Percentiles rank a stretch among this genome's conserved stretches.
Conservation (phyloP, 2,888 invertebrate genomes). For the Drosophila mercatorum region DNA sequence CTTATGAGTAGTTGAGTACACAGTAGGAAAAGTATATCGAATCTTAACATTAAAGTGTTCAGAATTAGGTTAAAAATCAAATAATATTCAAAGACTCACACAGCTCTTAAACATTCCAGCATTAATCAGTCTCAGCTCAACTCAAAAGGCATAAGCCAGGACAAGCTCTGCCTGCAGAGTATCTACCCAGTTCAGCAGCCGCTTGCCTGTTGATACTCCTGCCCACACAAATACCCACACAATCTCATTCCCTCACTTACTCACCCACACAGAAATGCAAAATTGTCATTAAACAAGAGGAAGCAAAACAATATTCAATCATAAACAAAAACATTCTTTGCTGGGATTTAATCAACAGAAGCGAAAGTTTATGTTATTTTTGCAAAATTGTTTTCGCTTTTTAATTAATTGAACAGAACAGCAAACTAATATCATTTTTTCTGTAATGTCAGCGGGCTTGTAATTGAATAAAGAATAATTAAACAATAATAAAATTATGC, state of each 20-base stretch:
- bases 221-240: neutral
- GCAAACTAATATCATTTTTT: neutral
- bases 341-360: neutral
- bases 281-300: slow-evolving; percentile 4
- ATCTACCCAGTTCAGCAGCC: neutral
- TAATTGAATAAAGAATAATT: slow-evolving; percentile 23
- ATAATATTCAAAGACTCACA: too few relatives aligned
- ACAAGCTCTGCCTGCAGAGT: neutral
- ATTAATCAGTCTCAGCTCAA: neutral
- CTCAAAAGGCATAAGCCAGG: neutral
- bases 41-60: too few relatives aligned
- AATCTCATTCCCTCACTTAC: neutral
- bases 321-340: slow-evolving; percentile 35
- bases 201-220: neutral
- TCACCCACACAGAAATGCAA: neutral
- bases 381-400: slow-evolving; percentile 1
- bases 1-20: too few relatives aligned
- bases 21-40: too few relatives aligned
- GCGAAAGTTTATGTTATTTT: slow-evolving; percentile 1
- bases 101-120: neutral
- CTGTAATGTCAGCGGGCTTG: slow-evolving; percentile 6
- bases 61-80: too few relatives aligned
- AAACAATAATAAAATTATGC: slow-evolving; percentile 7
- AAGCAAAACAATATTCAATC: slow-evolving; percentile 14
- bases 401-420: slow-evolving; percentile 33